Evolutionary conservation across 92 coral and sea anemone species (phyloP).

Genomic region (Porites rus): DNA sequence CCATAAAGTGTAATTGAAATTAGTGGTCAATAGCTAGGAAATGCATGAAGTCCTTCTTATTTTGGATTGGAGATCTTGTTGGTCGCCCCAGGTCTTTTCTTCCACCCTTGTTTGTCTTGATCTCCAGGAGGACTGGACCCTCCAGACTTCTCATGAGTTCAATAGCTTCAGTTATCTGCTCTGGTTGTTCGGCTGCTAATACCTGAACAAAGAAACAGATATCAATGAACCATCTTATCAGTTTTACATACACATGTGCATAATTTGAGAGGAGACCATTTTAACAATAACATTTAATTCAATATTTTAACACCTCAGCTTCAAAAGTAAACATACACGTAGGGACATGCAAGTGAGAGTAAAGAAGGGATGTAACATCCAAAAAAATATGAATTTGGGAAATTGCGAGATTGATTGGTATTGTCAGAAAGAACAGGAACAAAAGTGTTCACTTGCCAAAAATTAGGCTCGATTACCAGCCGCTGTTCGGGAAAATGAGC

Average conservation of each 20-base stretch:
- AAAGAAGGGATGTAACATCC: too few relatives aligned
- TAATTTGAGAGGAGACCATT: not conserved
- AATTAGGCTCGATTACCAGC: too few relatives aligned
- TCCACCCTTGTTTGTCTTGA: slow-evolving; percentile 91
- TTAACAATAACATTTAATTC: too few relatives aligned
- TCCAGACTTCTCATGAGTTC: slow-evolving; percentile 72
- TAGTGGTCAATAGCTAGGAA: slow-evolving; percentile 96
- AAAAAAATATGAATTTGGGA: too few relatives aligned
- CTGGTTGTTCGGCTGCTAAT: slow-evolving; percentile 81
- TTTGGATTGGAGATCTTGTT: slow-evolving; percentile 92
- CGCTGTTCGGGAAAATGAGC: too few relatives aligned
- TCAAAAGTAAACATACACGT: too few relatives aligned
- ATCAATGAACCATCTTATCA: not conserved
- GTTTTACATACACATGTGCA: not conserved
- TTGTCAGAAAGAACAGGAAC: too few relatives aligned
- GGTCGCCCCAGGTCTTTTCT: slow-evolving; percentile 98
- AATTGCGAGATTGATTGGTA: too few relatives aligned
- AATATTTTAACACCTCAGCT: too few relatives aligned
- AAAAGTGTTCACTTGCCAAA: too few relatives aligned
- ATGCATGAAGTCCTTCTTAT: slow-evolving; percentile 98
- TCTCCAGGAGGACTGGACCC: slow-evolving; percentile 94
- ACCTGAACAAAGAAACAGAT: slow-evolving; percentile 55
- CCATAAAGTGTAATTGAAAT: not conserved
- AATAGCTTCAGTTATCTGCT: slow-evolving; percentile 87
- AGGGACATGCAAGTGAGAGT: too few relatives aligned